Percentiles rank a stretch among this genome's conserved stretches.
Evolutionary conservation across 2,888 invertebrate genomes (phyloP).

Genomic region (Cryptops parisi): DNA sequence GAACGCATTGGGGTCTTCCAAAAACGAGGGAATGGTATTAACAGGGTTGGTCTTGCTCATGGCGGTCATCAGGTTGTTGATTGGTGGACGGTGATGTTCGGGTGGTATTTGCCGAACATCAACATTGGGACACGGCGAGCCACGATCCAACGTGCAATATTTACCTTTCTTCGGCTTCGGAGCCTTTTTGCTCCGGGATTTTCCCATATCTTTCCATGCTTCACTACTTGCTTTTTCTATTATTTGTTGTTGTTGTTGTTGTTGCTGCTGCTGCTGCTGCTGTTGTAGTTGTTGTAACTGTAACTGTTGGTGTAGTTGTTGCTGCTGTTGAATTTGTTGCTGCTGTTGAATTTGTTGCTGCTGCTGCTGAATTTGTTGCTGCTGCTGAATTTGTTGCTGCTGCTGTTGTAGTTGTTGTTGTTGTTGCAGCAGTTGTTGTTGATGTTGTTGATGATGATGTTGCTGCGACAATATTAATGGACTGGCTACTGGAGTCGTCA

Average conservation of each 20-base stretch:
- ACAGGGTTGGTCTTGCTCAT: constrained; percentile 3
- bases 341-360: constrained; percentile 18
- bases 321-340: constrained; percentile 10
- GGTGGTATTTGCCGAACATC: constrained; percentile 42
- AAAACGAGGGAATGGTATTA: constrained; percentile 51
- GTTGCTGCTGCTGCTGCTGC: constrained; percentile 23
- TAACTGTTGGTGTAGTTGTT: constrained; percentile 20
- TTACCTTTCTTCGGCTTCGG: constrained; percentile 18
- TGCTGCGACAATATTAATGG: no score
- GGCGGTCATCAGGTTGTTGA: constrained; percentile 14
- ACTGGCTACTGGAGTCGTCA: no score
- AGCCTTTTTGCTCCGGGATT: constrained; percentile 15
- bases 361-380: constrained; percentile 18
- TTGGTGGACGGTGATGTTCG: constrained; percentile 33
- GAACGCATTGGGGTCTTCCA: constrained; percentile 84
- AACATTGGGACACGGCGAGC: constrained; percentile 43
- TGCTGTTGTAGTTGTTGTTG: constrained; percentile 6
- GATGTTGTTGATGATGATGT: neutral
- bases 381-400: constrained; percentile 6
- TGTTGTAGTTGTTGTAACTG: constrained; percentile 25
- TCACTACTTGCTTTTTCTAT: neutral
- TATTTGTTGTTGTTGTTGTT: constrained; percentile 17
- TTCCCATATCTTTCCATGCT: neutral
- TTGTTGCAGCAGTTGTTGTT: neutral
- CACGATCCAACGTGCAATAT: constrained; percentile 23